Conservation (phyloP, 2,113 vertebrate species). For the Crotalus tigris region DNA sequence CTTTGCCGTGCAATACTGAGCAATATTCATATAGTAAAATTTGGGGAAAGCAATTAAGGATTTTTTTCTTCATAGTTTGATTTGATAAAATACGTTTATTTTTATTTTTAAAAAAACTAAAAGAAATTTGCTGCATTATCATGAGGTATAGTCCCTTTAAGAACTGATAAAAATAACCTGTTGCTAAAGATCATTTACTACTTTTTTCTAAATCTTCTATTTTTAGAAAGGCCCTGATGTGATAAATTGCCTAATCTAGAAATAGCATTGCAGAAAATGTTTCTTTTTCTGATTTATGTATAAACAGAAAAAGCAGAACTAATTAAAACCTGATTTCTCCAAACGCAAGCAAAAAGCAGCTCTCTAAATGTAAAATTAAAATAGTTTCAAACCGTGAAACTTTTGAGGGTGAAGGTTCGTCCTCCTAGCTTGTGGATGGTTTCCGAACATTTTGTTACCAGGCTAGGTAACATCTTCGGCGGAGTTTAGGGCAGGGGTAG, state of each 20-base stretch:
- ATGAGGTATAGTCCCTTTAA: constrained; percentile 8
- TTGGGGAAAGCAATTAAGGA: constrained; percentile 49
- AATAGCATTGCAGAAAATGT: not conserved
- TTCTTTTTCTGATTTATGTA: not conserved
- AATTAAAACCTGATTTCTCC: not conserved
- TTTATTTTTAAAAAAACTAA: not conserved
- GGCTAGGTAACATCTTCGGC: no score
- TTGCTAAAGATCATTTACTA: constrained; percentile 24
- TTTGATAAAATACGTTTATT: constrained; percentile 20
- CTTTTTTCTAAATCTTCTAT: constrained; percentile 31
- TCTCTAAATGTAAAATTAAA: not conserved
- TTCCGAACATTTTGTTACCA: no score
- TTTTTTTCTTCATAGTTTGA: constrained; percentile 54
- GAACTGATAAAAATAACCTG: constrained; percentile 8
- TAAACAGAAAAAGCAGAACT: not conserved
- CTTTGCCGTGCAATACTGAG: constrained; percentile 14
- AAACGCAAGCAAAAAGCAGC: not conserved
- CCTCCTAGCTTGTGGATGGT: no score
- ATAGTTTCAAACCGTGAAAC: not conserved
- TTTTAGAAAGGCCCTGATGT: not conserved
- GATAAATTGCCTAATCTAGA: not conserved
- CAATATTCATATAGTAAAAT: constrained; percentile 58
- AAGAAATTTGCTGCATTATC: constrained; percentile 5
- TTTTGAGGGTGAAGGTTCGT: no score
- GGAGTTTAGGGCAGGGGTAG: no score